Conservation (phyloP, 1,140 invertebrate species). For the Anastrepha ludens region DNA sequence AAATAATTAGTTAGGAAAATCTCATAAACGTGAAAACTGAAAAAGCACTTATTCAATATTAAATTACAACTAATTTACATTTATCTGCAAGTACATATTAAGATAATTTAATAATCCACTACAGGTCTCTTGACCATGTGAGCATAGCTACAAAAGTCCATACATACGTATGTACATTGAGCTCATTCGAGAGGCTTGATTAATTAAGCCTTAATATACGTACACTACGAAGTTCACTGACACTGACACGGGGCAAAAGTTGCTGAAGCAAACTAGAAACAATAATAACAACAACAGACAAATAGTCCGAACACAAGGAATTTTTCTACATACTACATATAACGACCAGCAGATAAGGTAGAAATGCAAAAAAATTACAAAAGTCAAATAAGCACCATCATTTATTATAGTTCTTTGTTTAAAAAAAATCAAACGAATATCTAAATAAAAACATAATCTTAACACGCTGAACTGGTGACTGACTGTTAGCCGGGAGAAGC, state of each 20-base stretch:
- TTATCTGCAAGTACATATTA: too few species aligned
- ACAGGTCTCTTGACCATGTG: too few species aligned
- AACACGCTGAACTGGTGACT: slow-evolving; percentile 14
- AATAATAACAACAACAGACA: not conserved
- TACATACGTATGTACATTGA: too few species aligned
- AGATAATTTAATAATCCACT: too few species aligned
- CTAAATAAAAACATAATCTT: not conserved
- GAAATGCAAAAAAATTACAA: not conserved
- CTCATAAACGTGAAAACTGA: too few species aligned
- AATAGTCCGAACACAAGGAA: not conserved
- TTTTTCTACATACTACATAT: not conserved
- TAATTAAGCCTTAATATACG: not conserved
- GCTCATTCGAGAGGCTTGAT: not conserved
- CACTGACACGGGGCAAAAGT: not conserved
- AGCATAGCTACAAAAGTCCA: too few species aligned
- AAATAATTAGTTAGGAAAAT: too few species aligned
- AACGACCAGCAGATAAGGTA: not conserved
- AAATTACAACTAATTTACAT: too few species aligned
- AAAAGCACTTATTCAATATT: too few species aligned
- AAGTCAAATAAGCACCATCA: not conserved
- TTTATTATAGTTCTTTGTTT: not conserved
- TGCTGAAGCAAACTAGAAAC: not conserved
- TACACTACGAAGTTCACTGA: slow-evolving; percentile 5
- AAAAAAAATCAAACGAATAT: not conserved
- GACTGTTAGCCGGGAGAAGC: not conserved